Conservation (phyloP, 2,888 invertebrate species). For the Trissoscelio sp. region DNA sequence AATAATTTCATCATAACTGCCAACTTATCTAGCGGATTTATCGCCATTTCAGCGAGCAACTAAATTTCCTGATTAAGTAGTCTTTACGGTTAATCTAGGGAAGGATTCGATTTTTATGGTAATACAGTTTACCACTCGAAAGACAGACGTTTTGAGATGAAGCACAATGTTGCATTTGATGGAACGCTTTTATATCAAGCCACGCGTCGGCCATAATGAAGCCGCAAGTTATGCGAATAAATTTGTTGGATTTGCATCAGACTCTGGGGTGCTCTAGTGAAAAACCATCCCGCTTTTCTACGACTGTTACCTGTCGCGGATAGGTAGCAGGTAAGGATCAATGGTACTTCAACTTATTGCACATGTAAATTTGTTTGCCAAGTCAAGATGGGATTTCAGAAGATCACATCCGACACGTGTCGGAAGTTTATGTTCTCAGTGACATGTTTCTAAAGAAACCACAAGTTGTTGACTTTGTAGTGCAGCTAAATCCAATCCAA, state of each 20-base stretch:
- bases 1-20: constrained; percentile 9
- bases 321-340: constrained; percentile 24
- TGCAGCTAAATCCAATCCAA: too few species aligned
- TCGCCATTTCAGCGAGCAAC: background rate
- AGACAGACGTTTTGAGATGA: too few species aligned
- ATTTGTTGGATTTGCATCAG: constrained; percentile 56
- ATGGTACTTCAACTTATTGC: constrained; percentile 23
- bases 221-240: constrained; percentile 57
- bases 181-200: constrained; percentile 50
- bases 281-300: constrained; percentile 6
- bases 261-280: constrained; percentile 36
- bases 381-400: background rate
- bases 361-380: constrained; percentile 9
- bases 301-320: constrained; percentile 14
- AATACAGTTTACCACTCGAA: background rate
- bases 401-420: constrained; percentile 34
- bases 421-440: background rate
- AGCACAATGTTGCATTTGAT: too few species aligned
- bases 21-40: constrained; percentile 7
- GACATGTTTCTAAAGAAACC: background rate
- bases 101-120: too few species aligned
- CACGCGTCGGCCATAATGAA: constrained; percentile 58
- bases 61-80: background rate
- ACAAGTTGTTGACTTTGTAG: background rate
- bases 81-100: too few species aligned